A percentile compares a stretch with the other conserved stretches of the same genome.
Evolutionary conservation across 2,797 vertebrate species (phyloP).

Genomic region (Ctenochaetus hawaiiensis): DNA sequence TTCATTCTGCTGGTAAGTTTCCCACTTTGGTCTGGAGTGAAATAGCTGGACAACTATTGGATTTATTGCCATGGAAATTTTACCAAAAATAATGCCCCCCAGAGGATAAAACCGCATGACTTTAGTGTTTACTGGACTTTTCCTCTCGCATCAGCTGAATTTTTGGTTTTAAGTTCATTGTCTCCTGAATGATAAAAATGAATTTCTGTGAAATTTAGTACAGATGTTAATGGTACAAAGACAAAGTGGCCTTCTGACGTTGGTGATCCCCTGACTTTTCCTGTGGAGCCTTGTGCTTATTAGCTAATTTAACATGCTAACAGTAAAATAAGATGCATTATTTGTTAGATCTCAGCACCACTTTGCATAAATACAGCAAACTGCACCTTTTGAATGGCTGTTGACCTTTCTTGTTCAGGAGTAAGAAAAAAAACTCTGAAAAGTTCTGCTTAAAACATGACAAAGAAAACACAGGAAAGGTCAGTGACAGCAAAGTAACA

Average conservation of each 20-base stretch:
- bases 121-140: too few relatives aligned
- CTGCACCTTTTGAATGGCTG: background rate
- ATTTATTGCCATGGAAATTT: background rate
- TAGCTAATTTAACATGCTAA: background rate
- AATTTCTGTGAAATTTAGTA: background rate
- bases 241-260: background rate
- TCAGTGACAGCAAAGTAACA: background rate
- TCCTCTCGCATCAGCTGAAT: too few relatives aligned
- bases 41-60: conserved; percentile 6
- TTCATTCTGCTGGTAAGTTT: too few relatives aligned
- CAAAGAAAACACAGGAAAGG: background rate
- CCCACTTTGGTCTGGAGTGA: background rate
- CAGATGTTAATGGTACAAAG: background rate
- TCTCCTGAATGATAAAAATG: too few relatives aligned
- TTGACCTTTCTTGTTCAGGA: background rate
- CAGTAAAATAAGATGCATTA: background rate
- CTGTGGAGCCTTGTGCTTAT: background rate
- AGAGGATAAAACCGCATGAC: background rate
- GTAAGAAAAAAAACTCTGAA: background rate
- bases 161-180: too few relatives aligned
- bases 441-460: background rate
- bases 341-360: background rate
- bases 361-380: background rate
- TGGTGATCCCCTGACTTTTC: background rate
- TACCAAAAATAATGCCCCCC: background rate